Base-by-base conservation (phyloP, 2,888 invertebrate species). In the Ypsolopha scabrella region DNA sequence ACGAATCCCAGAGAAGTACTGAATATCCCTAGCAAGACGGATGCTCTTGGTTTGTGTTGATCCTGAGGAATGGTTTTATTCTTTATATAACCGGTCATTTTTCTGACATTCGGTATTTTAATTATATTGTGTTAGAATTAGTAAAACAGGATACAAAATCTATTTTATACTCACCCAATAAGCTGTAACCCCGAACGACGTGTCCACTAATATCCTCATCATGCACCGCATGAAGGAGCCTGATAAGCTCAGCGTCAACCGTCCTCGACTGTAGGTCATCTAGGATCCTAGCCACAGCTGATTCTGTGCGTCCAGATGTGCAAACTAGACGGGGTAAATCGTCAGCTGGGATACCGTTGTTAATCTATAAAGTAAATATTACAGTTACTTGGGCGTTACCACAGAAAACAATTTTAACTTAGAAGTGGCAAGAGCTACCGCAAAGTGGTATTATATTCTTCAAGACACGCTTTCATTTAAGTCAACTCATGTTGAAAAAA, bases 261-360 rank as follows among this genome's bases (percentile, higher is more conserved):
- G 89, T 87, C 58, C 85, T 87, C 7, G 85, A 87, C 58, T 88
- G 88, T 34, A 94, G 70, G 50, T 90, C 89, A 54, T 91, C 85
- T 7, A 94, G 72, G 54, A 95, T 80, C 49, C 71, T 75, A 41
- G 89, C 87, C 0, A 95, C 89, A 0, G 93, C 91, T 50, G 93
- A 91, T 64, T 94, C 91, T 0, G 94, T 94, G 51, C 98, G 89
- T 0, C 96, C 95, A 41, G 94, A 93, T 54, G 89, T 90, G 47
- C 90, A 89, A 6, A 94, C 89, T 47, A 97, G 74, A 51, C 95
- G 89, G 0, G 94, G 93, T 0, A 93, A 67, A 59, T 90, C 87
- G 60, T 94, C 93, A 0, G 68, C 63, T 0, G 93, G 91, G 10
- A 88, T 63, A 10, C 89, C 90, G 1, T 86, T 78, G 67, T 92